These are phyloP conservation scores for Scaptomyza hsui DNA, from an alignment of 1,140 invertebrate species.

Conservation along the genomic window DNA sequence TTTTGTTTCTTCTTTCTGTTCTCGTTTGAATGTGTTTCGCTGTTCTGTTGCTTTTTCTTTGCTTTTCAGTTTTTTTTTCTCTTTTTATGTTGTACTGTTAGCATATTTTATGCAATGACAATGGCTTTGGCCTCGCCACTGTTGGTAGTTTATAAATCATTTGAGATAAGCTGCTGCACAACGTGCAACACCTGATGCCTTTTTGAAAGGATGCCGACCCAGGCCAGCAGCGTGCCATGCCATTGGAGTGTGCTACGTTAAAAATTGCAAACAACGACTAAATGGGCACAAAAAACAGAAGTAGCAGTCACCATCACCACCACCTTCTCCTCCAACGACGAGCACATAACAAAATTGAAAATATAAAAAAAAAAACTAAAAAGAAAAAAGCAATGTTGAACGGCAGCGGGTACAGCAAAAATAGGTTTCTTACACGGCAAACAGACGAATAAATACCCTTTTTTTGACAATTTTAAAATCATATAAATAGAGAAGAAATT, in stretches of 20 bases:
- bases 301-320: slow-evolving; percentile 14
- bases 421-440: neutral
- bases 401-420: slow-evolving; percentile 38
- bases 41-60: slow-evolving; percentile 8
- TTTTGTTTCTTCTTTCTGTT: slow-evolving; percentile 23
- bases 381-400: slow-evolving; percentile 42
- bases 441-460: slow-evolving; percentile 10
- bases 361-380: slow-evolving; percentile 56
- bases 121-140: slow-evolving; percentile 83
- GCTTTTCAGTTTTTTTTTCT: slow-evolving; percentile 9
- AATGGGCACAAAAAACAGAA: slow-evolving; percentile 72
- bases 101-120: slow-evolving; percentile 84
- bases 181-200: slow-evolving; percentile 83
- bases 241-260: slow-evolving; percentile 58
- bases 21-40: neutral
- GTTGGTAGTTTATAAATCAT: slow-evolving; percentile 84
- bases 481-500: no score
- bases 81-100: slow-evolving; percentile 63
- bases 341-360: slow-evolving; percentile 73
- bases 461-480: no score
- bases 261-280: slow-evolving; percentile 78
- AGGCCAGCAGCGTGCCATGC: slow-evolving; percentile 27
- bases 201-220: slow-evolving; percentile 76
- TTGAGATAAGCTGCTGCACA: slow-evolving; percentile 83
- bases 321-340: slow-evolving; percentile 4